Evolutionary conservation across 2,113 vertebrate genomes (phyloP), one percentile per base, ranked within the genome.

Genomic region (Ceuthmochares aereus): DNA sequence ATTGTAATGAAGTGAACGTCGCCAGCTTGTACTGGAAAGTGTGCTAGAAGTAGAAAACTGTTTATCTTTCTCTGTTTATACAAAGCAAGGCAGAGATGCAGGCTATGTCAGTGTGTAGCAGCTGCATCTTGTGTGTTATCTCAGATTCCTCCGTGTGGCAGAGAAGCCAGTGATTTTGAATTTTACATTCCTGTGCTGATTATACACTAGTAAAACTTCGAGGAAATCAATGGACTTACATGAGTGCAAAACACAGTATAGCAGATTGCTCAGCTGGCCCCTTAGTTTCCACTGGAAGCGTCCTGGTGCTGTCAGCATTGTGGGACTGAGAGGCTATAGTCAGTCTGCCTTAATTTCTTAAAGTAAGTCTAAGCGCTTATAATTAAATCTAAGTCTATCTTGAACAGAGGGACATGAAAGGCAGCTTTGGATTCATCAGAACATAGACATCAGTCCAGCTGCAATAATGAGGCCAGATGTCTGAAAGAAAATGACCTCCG

Each of bases 221-320:
- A 87, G 62, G 36, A 84, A 68, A 40, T 64, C 52, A 26, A 4
- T 51, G 37, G 47, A 34, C 25, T 59, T 66, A 54, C 20, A 51
- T 7, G n/a, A 14, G 14, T n/a, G 21, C 0, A 1, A 59, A 62
- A 37, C 45, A 63, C 13, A 36, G 14, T 10, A 9, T 1, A 78
- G 36, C 40, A 55, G 21, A 49, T 47, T 30, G 25, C 19, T 56
- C 22, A 23, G 2, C 0, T 66, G 55, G 36, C 17, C 36, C 25
- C 22, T 47, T 70, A 51, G 26, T 51, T 52, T 32, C n/a, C 36
- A 14, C 27, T 42, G 74, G 42, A 23, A 68, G 30, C 42, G 79
- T 42, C 13, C 22, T 37, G 3, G 2, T 45, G 51, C 16, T 62
- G 27, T 23, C 69, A 68, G 55, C n/a, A 13, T 15, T 0, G 0